Evolutionary conservation across 2,888 invertebrate genomes (phyloP).

Genomic region (Trissolcus japonicus): DNA sequence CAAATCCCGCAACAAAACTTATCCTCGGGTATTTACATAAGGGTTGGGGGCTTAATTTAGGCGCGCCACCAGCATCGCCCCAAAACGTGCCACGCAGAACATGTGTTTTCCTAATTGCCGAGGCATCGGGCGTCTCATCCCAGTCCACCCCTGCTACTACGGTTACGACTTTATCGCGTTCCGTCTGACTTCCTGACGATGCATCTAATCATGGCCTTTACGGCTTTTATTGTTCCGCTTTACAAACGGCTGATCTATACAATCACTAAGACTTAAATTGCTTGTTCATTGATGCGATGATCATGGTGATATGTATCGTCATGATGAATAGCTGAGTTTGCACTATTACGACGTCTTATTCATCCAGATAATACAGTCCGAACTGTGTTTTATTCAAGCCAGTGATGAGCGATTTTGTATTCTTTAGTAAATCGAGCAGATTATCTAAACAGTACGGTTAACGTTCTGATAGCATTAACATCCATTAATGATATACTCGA

Average conservation of each 20-base stretch:
- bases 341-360: constrained; percentile 16
- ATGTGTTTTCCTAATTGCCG: constrained; percentile 20
- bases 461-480: too few species aligned
- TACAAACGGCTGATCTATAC: constrained; percentile 25
- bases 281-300: constrained; percentile 22
- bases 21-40: constrained; percentile 26
- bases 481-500: too few species aligned
- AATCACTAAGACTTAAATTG: constrained; percentile 17
- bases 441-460: too few species aligned
- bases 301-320: constrained; percentile 15
- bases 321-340: constrained; percentile 10
- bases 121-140: constrained; percentile 52
- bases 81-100: constrained; percentile 52
- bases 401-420: constrained; percentile 9
- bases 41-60: constrained; percentile 10
- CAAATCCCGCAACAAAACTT: constrained; percentile 18
- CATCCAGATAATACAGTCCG: background rate
- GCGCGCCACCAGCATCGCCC: constrained; percentile 55
- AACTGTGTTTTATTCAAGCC: constrained; percentile 9
- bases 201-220: constrained; percentile 51
- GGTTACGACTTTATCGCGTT: constrained; percentile 51
- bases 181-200: constrained; percentile 39
- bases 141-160: constrained; percentile 43
- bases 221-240: constrained; percentile 45
- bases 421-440: too few species aligned